Base-by-base conservation (phyloP, 2,888 invertebrate species). In the Zhengitettix transpicula region DNA sequence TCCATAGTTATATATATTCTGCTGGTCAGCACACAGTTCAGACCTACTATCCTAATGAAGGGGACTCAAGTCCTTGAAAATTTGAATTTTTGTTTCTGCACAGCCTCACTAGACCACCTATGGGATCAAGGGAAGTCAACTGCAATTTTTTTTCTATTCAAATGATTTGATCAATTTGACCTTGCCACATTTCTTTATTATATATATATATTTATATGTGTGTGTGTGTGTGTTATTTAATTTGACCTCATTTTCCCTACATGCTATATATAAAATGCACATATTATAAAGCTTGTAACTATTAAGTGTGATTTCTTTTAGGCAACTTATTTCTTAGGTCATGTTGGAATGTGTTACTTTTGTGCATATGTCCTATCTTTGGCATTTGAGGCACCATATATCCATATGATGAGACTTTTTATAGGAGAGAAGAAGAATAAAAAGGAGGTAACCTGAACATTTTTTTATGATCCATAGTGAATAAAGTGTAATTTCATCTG, bases 311-410 rank as follows among this genome's bases (percentile, higher is more conserved):
- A 63, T 56, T 60, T 47, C 8, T 67, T 68, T 63, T 63, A 74
- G 73, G 63, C 65, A 11, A 52, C 69, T 10, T 60, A 67, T 1
- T 67, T 68, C 40, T 57, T 71, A 40, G 73, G 73, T 51, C 64
- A 68, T 10, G 58, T 70, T 0, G 59, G 69, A n/a, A 61, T 66
- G 10, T 71, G 70, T 7, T 74, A 72, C 59, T 59, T 69, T 54
- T 67, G 71, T 61, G 69, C 75, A 0, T 73, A 71, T 59, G 64
- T 65, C 10, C 65, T 72, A 9, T 71, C 71, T 0, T 61, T 73
- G 2, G 67, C 72, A 65, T 64, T 74, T 61, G 75, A 76, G 65
- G 70, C 71, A 9, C 76, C 76, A 0, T 72, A 68, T 44, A 69
- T 73, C 57, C 64, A 70, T 14, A 60, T 75, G 14, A 69, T 73